A percentile compares a stretch with the other conserved stretches of the same genome.
Evolutionary conservation across 1,140 invertebrate species (phyloP).

Genomic region (Conus ventricosus): DNA sequence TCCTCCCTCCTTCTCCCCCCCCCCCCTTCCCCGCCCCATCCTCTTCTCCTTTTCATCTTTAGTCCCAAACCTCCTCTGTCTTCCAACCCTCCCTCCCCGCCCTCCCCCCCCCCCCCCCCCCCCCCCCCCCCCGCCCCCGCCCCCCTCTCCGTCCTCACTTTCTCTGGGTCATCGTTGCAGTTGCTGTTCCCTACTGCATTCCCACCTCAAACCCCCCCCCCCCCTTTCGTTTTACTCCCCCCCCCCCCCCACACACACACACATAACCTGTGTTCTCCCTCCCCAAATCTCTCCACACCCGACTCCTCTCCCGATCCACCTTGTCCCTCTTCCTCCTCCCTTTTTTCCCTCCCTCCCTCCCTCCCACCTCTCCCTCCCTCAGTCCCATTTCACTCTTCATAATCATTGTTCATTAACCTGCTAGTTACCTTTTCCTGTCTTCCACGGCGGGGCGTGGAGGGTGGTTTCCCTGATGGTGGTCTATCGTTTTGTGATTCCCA

Average conservation of each 20-base stretch:
- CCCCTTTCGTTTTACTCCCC: not conserved
- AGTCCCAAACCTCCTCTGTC: not conserved
- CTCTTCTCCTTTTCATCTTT: too few species aligned
- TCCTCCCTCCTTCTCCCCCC: too few species aligned
- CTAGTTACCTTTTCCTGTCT: not conserved
- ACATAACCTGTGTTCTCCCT: not conserved
- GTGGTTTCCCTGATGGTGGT: not conserved
- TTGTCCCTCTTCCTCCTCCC: not conserved
- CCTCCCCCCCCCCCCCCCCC: not conserved
- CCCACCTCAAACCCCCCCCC: not conserved
- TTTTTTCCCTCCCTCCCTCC: too few species aligned
- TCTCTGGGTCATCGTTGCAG: too few species aligned
- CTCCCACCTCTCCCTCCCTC: not conserved
- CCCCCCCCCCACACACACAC: not conserved
- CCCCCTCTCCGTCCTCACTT: not conserved
- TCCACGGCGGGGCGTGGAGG: too few species aligned
- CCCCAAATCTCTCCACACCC: not conserved
- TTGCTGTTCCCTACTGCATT: too few species aligned
- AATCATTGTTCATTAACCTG: not conserved
- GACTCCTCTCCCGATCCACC: not conserved
- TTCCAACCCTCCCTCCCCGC: not conserved
- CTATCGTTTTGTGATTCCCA: not conserved
- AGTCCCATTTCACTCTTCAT: not conserved
- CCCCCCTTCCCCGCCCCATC: too few species aligned
- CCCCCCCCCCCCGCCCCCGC: not conserved